Evolutionary conservation across 2,888 invertebrate genomes (phyloP), one percentile per base, ranked within the genome.

Genomic region (Drosophila pegasa): DNA sequence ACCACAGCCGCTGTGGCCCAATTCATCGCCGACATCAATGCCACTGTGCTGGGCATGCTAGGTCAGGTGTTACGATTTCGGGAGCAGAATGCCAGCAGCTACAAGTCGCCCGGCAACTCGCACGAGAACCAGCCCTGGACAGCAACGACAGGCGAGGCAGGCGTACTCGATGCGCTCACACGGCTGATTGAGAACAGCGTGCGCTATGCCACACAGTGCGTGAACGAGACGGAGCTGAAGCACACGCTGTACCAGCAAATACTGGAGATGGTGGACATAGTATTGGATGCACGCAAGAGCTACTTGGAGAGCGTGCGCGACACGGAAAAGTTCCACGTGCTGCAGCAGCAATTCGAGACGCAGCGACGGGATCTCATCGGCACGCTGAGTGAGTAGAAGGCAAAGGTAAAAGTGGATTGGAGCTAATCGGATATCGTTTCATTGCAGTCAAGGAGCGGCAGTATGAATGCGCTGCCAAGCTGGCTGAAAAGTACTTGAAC

Each of bases 401-500:
- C 8, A 2, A 5, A 9, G 2, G 14, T 14, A 7, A 9, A 38
- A 18, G 2, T 6, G 16, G 16, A 27, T 33, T 25, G 3, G 16
- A 14, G n/a, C 31, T 20, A 25, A 48, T 41, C 4, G 9, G 9
- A 27, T 10, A 20, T 33, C 7, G 1, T 12, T 10, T 3, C 7
- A 2, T 61, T 75, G 0, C 91, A 96, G 96, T 97, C 71, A 94
- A 95, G 29, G 95, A 95, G 77, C 94, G 95, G 3, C 96, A 97
- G 89, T 95, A 94, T 78, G 97, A 97, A 88, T 94, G 95, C 62
- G 98, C 97, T 9, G 95, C 96, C 0, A 95, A 95, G 78, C 92
- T 98, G 45, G 98, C 97, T 0, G 98, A 98, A 92, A 98, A 98
- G 92, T 98, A 97, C 92, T 93, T 95, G 41, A 98, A 98, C 92